phyloP scores from a whole-genome alignment of 2,113 vertebrate genomes.

The Origma solitaria region DNA sequence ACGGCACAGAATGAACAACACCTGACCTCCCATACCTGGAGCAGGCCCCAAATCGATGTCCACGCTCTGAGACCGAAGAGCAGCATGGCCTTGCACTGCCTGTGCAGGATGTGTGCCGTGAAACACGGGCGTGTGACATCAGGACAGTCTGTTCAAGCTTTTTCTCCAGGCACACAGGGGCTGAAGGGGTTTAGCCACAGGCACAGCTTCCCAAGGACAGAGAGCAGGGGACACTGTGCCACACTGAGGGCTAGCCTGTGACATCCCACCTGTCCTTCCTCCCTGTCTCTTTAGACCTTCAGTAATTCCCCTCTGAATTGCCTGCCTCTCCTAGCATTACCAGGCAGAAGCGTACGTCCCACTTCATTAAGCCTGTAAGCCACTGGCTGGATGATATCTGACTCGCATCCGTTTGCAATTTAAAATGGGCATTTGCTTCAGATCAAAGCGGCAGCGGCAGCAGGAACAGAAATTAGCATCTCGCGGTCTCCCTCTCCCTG shows the following conservation, averaged over 20 bases:
- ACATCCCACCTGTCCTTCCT: neutral
- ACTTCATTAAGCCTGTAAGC: conserved; percentile 66
- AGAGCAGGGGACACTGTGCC: neutral
- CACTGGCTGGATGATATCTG: conserved; percentile 59
- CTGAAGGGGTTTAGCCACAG: neutral
- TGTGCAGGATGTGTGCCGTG: neutral
- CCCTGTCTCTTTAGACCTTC: neutral
- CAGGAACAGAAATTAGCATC: conserved; percentile 62
- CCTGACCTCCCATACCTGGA: too few species aligned
- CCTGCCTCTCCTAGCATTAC: conserved; percentile 10
- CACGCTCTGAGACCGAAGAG: neutral
- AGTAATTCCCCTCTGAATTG: conserved; percentile 27
- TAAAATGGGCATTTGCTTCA: conserved; percentile 61
- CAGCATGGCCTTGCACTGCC: neutral
- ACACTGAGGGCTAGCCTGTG: neutral
- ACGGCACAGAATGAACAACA: neutral
- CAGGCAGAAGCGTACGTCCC: conserved; percentile 25
- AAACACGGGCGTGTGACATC: rapidly evolving
- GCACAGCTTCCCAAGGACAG: neutral
- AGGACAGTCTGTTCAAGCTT: neutral
- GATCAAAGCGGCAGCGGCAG: conserved; percentile 57
- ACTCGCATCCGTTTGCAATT: conserved; percentile 63
- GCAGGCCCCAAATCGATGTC: rapidly evolving
- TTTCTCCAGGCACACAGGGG: neutral
- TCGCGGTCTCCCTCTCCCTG: neutral